Evolutionary conservation across 2,888 invertebrate genomes (phyloP), one percentile per base, ranked within the genome.

Genomic region (Phalera bucephala): DNA sequence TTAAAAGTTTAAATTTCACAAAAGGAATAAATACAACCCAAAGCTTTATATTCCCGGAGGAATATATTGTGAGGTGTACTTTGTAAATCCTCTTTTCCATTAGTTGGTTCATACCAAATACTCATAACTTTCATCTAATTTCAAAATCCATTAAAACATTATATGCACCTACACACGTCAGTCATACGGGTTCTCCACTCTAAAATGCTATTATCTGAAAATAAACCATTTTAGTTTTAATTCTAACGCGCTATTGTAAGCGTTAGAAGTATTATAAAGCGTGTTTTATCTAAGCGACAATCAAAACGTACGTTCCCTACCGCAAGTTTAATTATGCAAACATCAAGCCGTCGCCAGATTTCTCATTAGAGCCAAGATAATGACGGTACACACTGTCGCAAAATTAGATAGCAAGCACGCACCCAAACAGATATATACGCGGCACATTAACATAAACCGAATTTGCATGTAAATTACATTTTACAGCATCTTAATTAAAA

Each of bases 401-500:
- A 88, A 89, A 89, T 89, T 88, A 89, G 88, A 89, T 87, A 87
- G 82, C 85, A 80, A 80, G 83, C 87, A 87, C 89, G 87, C 88
- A 88, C 88, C 88, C 87, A 88, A 87, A 88, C 89, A 88, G 86
- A 89, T 86, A 89, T 87, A 88, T 87, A 88, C 87, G 86, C 80
- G 81, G 79, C 79, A 83, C 90, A 90, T 90, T 90, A 90, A 90
- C 90, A 90, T 90, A 90, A 90, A 90, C 90, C 90, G 89, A 90
- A 90, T 90, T 90, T 90, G 90, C 90, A 90, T 90, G 90, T 90
- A 90, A 90, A 90, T 90, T 90, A 90, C 90, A 87, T 90, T 90
- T 90, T 90, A 90, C 90, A 90, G 89, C 90, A 85, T 90, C 90
- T 90, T 90, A 90, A 90, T 90, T 90, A 90, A 90, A 90, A 90